Evolutionary conservation across 2,888 invertebrate species (phyloP).

Genomic region (Mechanitis messenoides): DNA sequence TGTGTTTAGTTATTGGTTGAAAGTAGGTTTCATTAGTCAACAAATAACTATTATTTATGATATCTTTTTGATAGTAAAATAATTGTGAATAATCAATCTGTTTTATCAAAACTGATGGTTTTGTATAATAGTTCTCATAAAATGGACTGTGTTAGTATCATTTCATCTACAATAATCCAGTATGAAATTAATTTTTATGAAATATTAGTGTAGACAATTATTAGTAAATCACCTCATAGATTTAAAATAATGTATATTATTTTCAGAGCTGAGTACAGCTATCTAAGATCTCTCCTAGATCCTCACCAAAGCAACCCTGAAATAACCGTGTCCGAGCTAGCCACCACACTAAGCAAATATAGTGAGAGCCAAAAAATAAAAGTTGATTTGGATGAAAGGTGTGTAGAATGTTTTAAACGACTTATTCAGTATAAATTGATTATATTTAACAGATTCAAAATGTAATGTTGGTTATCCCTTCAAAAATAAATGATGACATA

Average conservation of each 20-base stretch:
- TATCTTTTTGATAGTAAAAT: too few species aligned
- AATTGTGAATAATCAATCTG: too few species aligned
- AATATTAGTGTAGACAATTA: background rate
- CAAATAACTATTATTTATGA: too few species aligned
- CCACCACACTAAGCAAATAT: slow-evolving; percentile 56
- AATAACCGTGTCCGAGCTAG: slow-evolving; percentile 56
- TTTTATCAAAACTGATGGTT: too few species aligned
- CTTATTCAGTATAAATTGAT: background rate
- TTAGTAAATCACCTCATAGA: background rate
- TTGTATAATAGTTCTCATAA: too few species aligned
- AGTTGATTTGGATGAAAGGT: slow-evolving; percentile 68
- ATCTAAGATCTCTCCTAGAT: slow-evolving; percentile 58
- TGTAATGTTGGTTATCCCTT: slow-evolving; percentile 5
- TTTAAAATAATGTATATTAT: background rate
- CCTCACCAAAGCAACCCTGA: slow-evolving; percentile 62
- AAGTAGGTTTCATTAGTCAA: too few species aligned
- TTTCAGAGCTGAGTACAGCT: slow-evolving; percentile 55
- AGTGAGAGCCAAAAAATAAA: slow-evolving; percentile 61
- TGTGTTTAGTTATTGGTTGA: too few species aligned
- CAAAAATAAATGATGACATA: too few species aligned
- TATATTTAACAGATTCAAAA: background rate
- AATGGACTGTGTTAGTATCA: too few species aligned
- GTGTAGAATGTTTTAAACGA: slow-evolving; percentile 5
- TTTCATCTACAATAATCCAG: too few species aligned
- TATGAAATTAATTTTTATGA: too few species aligned